Percentiles rank a stretch among this genome's conserved stretches.
Evolutionary conservation across 2,113 vertebrate species (phyloP).

Genomic region (Sapajus apella): DNA sequence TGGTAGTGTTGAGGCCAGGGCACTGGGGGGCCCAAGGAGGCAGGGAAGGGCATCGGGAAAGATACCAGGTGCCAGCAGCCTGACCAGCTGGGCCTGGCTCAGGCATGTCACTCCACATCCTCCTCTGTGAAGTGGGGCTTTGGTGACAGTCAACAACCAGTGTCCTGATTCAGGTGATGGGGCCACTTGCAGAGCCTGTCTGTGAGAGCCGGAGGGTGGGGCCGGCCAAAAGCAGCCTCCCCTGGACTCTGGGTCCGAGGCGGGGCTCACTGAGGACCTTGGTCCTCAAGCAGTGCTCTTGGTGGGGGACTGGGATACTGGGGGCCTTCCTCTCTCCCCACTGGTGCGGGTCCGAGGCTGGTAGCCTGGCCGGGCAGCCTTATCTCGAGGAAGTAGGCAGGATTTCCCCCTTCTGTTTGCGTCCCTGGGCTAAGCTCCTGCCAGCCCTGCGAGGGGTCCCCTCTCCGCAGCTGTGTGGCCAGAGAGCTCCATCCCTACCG

Average conservation of each 20-base stretch:
- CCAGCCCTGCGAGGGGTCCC: neutral
- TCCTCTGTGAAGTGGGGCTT: neutral
- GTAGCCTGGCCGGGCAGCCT: neutral
- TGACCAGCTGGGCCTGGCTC: neutral
- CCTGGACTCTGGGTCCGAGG: accelerated
- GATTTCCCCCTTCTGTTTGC: conserved; percentile 3
- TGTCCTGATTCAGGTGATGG: neutral
- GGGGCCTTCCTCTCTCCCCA: neutral
- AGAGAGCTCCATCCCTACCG: accelerated
- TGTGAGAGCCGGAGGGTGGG: neutral
- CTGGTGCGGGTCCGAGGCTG: neutral
- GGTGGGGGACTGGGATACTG: neutral
- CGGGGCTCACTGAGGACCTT: neutral
- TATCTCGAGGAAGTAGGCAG: neutral
- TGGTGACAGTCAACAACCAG: neutral
- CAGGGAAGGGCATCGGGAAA: accelerated
- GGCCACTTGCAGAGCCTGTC: neutral
- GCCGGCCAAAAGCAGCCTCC: accelerated
- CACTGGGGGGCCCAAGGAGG: accelerated
- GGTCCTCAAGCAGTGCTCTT: neutral
- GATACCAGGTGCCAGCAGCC: neutral
- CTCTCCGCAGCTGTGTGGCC: accelerated
- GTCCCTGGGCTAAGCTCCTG: neutral
- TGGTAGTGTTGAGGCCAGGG: no score
- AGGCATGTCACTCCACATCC: neutral